Percentiles rank a stretch among this genome's conserved stretches.
Evolutionary conservation across 2,797 vertebrate genomes (phyloP).

Genomic region (Sebastes wilsoni): DNA sequence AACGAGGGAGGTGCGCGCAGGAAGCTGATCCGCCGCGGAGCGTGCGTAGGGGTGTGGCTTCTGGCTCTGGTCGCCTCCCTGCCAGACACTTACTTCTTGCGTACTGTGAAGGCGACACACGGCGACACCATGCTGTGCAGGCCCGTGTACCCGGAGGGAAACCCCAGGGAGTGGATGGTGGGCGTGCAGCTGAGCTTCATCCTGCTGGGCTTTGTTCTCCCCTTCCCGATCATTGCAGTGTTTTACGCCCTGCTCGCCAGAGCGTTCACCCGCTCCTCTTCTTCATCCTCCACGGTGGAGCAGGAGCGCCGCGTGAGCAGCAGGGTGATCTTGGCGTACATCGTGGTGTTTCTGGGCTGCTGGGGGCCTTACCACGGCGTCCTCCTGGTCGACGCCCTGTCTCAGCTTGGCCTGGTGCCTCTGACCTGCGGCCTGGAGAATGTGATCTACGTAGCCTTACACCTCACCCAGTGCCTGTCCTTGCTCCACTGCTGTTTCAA

Average conservation of each 20-base stretch:
- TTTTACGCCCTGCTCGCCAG: constrained; percentile 90
- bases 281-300: constrained; percentile 76
- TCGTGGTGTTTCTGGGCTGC: constrained; percentile 93
- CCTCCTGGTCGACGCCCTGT: constrained; percentile 89
- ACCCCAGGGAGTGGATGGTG: constrained; percentile 90
- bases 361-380: constrained; percentile 93
- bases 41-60: constrained; percentile 91
- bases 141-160: constrained; percentile 90
- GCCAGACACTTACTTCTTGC: constrained; percentile 94
- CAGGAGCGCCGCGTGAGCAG: constrained; percentile 89
- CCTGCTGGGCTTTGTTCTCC: constrained; percentile 91
- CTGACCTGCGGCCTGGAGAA: constrained; percentile 92
- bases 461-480: constrained; percentile 95
- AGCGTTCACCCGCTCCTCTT: constrained; percentile 79
- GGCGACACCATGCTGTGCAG: constrained; percentile 88
- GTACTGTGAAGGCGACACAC: constrained; percentile 82
- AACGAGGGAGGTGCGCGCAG: constrained; percentile 70
- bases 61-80: constrained; percentile 90
- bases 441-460: constrained; percentile 88
- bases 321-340: constrained; percentile 92
- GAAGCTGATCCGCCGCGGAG: constrained; percentile 82
- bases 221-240: constrained; percentile 91
- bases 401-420: constrained; percentile 87
- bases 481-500: constrained; percentile 96
- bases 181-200: constrained; percentile 93